phyloP scores from a whole-genome alignment of 2,888 invertebrate species.

The Xanthia togata region DNA sequence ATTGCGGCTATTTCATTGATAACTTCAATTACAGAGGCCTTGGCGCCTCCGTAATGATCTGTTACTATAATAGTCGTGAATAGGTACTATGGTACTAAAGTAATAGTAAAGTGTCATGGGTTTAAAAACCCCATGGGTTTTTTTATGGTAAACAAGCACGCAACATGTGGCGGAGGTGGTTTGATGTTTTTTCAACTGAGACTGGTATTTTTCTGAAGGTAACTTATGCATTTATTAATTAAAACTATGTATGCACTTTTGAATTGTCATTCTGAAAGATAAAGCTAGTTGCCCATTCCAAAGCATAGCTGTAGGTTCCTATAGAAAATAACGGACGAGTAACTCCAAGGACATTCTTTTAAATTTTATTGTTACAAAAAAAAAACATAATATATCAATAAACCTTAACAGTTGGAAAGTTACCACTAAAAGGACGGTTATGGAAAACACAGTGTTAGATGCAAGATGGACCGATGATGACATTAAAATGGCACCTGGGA shows the following conservation, averaged over 20 bases:
- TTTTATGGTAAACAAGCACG: constrained; percentile 8
- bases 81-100: constrained; percentile 1
- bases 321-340: not conserved
- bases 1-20: constrained; percentile 57
- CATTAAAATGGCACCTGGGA: too few species aligned
- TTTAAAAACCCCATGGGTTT: constrained; percentile 35
- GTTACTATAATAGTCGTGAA: constrained; percentile 33
- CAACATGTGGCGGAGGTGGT: too few species aligned
- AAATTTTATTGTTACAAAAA: too few species aligned
- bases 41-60: constrained; percentile 54
- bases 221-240: not conserved
- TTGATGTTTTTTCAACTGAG: too few species aligned
- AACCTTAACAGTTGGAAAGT: too few species aligned
- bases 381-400: too few species aligned
- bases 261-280: not conserved
- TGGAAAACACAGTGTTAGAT: too few species aligned
- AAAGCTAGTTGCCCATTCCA: not conserved
- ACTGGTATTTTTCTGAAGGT: not conserved
- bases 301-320: not conserved
- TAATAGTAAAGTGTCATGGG: not conserved
- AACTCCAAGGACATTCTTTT: not conserved
- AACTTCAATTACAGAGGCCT: constrained; percentile 56
- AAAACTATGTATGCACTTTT: not conserved
- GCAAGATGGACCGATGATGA: too few species aligned
- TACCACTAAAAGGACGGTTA: too few species aligned